Conservation (phyloP, 1,140 invertebrate genomes). For the Nixonia krombeini region DNA sequence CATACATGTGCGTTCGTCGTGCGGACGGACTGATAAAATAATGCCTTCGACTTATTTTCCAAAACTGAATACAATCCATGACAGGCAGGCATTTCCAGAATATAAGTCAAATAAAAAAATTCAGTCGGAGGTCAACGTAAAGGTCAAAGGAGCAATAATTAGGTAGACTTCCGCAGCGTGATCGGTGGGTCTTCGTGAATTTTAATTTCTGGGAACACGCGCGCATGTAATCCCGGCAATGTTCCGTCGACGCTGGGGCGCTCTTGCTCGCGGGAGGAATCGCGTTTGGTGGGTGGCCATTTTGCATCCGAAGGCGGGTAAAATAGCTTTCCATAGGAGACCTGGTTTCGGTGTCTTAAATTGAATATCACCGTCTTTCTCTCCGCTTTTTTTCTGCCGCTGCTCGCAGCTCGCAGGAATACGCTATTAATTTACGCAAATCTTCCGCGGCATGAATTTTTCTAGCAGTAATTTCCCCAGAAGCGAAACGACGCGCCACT, state of each 20-base stretch:
- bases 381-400: conserved; percentile 7
- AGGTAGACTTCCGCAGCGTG: too few relatives aligned
- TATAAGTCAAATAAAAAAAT: too few relatives aligned
- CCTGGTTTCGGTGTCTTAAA: conserved; percentile 43
- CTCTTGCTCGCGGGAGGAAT: too few relatives aligned
- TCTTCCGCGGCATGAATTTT: conserved; percentile 62
- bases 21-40: too few relatives aligned
- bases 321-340: conserved; percentile 17
- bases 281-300: conserved; percentile 15
- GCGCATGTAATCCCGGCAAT: conserved; percentile 12
- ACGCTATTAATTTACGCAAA: conserved; percentile 63
- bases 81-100: too few relatives aligned
- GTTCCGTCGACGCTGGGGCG: too few relatives aligned
- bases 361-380: conserved; percentile 51
- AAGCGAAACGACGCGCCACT: conserved; percentile 27
- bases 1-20: too few relatives aligned
- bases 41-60: too few relatives aligned
- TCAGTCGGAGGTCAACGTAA: too few relatives aligned
- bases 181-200: too few relatives aligned
- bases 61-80: too few relatives aligned
- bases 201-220: conserved; percentile 23
- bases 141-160: too few relatives aligned
- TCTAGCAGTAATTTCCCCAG: conserved; percentile 56
- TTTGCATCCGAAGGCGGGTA: conserved; percentile 12
- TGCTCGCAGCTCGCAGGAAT: conserved; percentile 23